Base-by-base conservation (phyloP, 1,140 invertebrate species). In the Leptinotarsa texana region DNA sequence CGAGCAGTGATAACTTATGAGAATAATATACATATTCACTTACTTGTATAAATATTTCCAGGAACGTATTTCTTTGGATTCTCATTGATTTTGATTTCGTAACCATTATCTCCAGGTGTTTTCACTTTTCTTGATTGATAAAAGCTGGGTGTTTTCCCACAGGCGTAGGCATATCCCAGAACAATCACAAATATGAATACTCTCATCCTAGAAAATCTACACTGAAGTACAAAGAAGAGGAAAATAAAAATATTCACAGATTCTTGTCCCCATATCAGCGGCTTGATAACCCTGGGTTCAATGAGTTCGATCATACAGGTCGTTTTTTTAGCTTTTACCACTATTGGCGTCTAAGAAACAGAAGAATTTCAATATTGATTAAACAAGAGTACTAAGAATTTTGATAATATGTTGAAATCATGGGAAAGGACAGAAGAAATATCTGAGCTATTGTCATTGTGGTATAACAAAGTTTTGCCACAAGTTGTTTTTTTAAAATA, bases 21-120 rank as follows among this genome's bases (percentile, higher is more conserved):
- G 8, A 42, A 42, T 2, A 11, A 42, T 42, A 42, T 42, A 11
- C 2, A 42, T 42, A 3, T 42, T 11, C 8, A 76, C 86, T 87
- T 88, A 95, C 93, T 90, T 75, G 92, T 93, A 82, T 95, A 95
- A 74, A 92, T 87, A 77, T 93, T 90, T 68, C 92, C 92, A 3
- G 94, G 93, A 48, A 92, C 89, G 84, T 95, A 96, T 82, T 92
- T 91, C 80, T 92, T 89, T 21, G 91, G 88, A 80, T 93, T 89
- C 74, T 93, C 94, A 80, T 91, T 92, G 74, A 95, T 87, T 80
- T 91, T 87, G 80, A 96, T 91, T 80, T 89, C 89, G 86, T 93
- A 95, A 80, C 92, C 93, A 86, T 94, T 93, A 85, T 95, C 94
- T 21, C 94, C 94, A n/a, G 89, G 87, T 3, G 84, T 81, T 85